Percentiles rank a stretch among this genome's conserved stretches.
Evolutionary conservation across 1,140 invertebrate species (phyloP).

Genomic region (Drosophila albomicans): DNA sequence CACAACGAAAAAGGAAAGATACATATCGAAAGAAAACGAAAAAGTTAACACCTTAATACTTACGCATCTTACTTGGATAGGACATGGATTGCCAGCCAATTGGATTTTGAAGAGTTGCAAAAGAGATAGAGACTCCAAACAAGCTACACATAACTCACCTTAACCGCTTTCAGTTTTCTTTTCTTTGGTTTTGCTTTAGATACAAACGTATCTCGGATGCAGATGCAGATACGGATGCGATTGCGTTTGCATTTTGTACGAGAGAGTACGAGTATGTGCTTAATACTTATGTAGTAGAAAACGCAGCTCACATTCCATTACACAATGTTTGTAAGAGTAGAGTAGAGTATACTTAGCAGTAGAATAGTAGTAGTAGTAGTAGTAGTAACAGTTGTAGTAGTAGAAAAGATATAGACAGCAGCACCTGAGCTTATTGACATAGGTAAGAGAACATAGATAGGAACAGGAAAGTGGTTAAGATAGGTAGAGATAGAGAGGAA

Average conservation of each 20-base stretch:
- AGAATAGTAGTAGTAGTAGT: constrained; percentile 7
- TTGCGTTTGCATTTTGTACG: constrained; percentile 16
- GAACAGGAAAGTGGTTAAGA: constrained; percentile 34
- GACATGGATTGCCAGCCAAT: not conserved
- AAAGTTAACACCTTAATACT: constrained; percentile 27
- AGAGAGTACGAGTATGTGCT: constrained; percentile 38
- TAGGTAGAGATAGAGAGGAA: constrained; percentile 22
- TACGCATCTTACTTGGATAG: constrained; percentile 21
- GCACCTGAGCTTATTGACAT: constrained; percentile 47
- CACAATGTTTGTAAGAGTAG: constrained; percentile 48
- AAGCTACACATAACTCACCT: constrained; percentile 48
- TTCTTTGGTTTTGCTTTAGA: constrained; percentile 1
- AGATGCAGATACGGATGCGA: constrained; percentile 32
- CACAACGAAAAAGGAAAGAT: constrained; percentile 38
- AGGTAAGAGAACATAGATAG: constrained; percentile 27
- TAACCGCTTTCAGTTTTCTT: not conserved
- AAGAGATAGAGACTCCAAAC: constrained; percentile 10
- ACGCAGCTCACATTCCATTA: constrained; percentile 59
- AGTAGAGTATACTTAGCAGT: constrained; percentile 42
- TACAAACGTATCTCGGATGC: constrained; percentile 29
- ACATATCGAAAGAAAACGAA: constrained; percentile 13
- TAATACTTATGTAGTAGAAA: constrained; percentile 56
- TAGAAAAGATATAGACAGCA: constrained; percentile 41
- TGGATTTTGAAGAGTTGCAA: too few relatives aligned
- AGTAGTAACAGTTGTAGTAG: constrained; percentile 21